Conservation (phyloP, 2,797 vertebrate species). For the Oophaga sylvatica region DNA sequence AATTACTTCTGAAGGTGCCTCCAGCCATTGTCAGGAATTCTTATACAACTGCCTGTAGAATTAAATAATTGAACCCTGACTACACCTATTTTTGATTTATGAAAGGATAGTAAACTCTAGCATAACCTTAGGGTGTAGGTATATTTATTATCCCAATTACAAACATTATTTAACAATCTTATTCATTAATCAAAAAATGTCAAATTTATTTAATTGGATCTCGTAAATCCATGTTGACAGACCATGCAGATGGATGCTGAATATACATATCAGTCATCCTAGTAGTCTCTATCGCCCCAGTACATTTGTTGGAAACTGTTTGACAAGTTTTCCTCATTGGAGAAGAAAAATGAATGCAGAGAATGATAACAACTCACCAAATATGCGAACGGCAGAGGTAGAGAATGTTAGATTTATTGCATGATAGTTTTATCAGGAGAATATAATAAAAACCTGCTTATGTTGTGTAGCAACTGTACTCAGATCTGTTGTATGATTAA, state of each 20-base stretch:
- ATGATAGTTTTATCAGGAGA: not conserved
- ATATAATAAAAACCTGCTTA: not conserved
- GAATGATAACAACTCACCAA: not conserved
- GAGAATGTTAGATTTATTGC: conserved; percentile 4
- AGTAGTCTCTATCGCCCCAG: not conserved
- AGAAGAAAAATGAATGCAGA: conserved; percentile 11
- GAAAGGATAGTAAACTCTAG: not conserved
- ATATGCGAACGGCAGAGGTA: not conserved
- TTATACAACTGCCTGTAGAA: not conserved
- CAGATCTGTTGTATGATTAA: not conserved
- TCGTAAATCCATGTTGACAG: not conserved
- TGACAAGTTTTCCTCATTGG: not conserved
- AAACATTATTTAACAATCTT: not conserved
- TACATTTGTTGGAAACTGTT: not conserved
- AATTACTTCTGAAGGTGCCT: conserved; percentile 15
- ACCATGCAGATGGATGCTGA: not conserved
- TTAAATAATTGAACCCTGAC: not conserved
- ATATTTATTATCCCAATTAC: not conserved
- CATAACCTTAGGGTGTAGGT: not conserved
- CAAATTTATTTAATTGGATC: conserved; percentile 1
- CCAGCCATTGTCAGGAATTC: conserved; percentile 12
- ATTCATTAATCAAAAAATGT: not conserved
- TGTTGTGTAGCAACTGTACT: not conserved
- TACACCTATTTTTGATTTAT: conserved; percentile 15
- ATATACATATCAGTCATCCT: not conserved